Base-by-base conservation (phyloP, 2,888 invertebrate species). In the Ectobius pallidus region DNA sequence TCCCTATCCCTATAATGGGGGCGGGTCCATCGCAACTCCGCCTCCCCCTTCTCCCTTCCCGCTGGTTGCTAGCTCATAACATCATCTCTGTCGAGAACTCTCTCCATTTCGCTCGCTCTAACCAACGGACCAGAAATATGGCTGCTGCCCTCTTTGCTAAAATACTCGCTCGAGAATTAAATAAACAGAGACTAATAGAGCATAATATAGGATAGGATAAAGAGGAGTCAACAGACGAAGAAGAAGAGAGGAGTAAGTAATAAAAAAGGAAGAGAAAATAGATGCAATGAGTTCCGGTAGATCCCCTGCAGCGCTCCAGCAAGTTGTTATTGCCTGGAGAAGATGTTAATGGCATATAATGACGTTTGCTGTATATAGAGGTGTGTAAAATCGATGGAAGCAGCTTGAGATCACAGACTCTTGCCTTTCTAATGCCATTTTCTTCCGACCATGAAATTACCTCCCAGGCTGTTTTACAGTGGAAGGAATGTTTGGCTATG, bases 11-110 rank as follows among this genome's bases (percentile, higher is more conserved):
- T 69, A 61, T 44, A 49, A 67, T 70, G 65, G 71, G 58, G 70
- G 73, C 73, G 68, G 68, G 67, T 73, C 73, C 55, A 58, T 68
- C 46, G 65, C 71, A 73, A 73, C 73, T 71, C 73, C 73, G 73
- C 73, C 73, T 49, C 52, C 58, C 58, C 44, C 70, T 42, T 58
- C 18, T 27, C 70, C 44, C 27, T 39, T 44, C 58, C 58, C 30
- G 30, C n/a, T 30, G n/a, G 25, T 61, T 27, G 14, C 22, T 27
- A 18, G 42, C 34, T 25, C n/a, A 18, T 3, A 18, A 14, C 3
- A 18, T 61, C 62, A 32, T 52, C n/a, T 52, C 3, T n/a, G 22
- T 52, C 68, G 30, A 14, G n/a, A 55, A 2, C 20, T 25, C 16
- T 55, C 70, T 68, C 73, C 73, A 62, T 65, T 70, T 46, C 49